Base-by-base conservation (phyloP, 2,888 invertebrate species). In the Sinelater perroti region DNA sequence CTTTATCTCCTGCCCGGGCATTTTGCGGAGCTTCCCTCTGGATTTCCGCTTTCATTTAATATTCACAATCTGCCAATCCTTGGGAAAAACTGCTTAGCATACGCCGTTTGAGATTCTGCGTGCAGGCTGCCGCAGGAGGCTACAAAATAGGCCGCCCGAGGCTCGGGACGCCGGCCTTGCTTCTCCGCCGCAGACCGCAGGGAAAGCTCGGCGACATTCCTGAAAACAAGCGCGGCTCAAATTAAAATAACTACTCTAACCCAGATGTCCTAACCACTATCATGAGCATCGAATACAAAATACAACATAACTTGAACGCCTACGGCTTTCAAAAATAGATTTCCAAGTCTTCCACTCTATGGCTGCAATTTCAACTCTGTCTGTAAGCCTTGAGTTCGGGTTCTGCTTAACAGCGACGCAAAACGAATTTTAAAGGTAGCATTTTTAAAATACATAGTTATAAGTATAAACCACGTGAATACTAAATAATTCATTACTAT, bases 241-340 rank as follows among this genome's bases (percentile, higher is more conserved):
- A 11, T 21, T 38, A 38, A 38, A 38, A 38, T 38, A 38, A 38
- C 38, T 24, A 38, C 11, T 38, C 38, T 36, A 38, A 38, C 38
- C 24, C 38, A 38, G 38, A 38, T 38, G 38, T 38, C 38, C 38
- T 20, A 38, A 38, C 38, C 38, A 38, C 38, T 38, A 38, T 38
- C 38, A 38, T 20, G 36, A 38, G 38, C 21, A 38, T 38, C 17
- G 24, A 38, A 38, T 17, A 36, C 36, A 36, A 36, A 36, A 36
- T 38, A 38, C 38, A 38, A 38, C 38, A 38, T 38, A 38, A 38
- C 38, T 38, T 17, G 38, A 18, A 38, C 38, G 38, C 38, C 38
- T 21, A 21, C 38, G 36, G n/a, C 3, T 21, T 17, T 21, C 38
- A 6, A 17, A 38, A 38, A 38, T 38, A 38, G 38, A 20, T 21